A percentile compares a stretch with the other conserved stretches of the same genome.
These are phyloP conservation scores for Pseudolaguvia tuberculata DNA, from an alignment of 2,113 vertebrate genomes.

Conservation along the genomic window DNA sequence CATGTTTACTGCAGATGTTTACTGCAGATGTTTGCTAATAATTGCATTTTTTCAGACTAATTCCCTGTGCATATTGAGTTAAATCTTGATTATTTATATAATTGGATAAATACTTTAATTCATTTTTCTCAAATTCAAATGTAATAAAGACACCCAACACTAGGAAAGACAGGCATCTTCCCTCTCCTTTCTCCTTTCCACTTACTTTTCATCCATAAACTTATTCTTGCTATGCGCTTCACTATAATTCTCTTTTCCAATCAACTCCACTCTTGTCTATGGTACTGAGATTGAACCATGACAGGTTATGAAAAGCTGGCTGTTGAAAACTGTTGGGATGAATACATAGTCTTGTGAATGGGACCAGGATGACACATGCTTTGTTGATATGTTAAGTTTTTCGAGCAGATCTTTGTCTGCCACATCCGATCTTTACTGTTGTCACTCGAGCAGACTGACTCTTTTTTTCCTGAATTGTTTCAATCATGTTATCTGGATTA, in stretches of 20 bases:
- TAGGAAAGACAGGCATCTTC: slow-evolving; percentile 29
- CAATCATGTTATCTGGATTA: slow-evolving; percentile 23
- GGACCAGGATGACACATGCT: slow-evolving; percentile 29
- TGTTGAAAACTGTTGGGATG: slow-evolving; percentile 37
- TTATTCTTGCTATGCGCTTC: slow-evolving; percentile 41
- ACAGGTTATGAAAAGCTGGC: slow-evolving; percentile 43
- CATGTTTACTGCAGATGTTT: not conserved
- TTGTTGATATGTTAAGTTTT: slow-evolving; percentile 24
- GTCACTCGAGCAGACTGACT: not conserved
- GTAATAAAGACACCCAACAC: slow-evolving; percentile 45
- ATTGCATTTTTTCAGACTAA: too few species aligned
- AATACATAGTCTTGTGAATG: slow-evolving; percentile 29
- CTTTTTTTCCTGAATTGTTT: not conserved
- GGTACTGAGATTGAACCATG: slow-evolving; percentile 40
- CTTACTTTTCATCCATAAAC: slow-evolving; percentile 33
- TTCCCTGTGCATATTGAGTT: too few species aligned
- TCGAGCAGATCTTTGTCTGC: not conserved
- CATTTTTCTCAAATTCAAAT: slow-evolving; percentile 43
- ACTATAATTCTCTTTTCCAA: slow-evolving; percentile 27
- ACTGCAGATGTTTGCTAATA: slow-evolving; percentile 30
- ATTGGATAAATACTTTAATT: slow-evolving; percentile 21
- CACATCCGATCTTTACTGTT: slow-evolving; percentile 21
- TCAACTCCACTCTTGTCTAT: slow-evolving; percentile 9
- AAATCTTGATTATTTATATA: slow-evolving; percentile 16
- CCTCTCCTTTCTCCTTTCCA: slow-evolving; percentile 34